Conservation (phyloP, 2,797 vertebrate genomes). For the Gymnocypris eckloni region DNA sequence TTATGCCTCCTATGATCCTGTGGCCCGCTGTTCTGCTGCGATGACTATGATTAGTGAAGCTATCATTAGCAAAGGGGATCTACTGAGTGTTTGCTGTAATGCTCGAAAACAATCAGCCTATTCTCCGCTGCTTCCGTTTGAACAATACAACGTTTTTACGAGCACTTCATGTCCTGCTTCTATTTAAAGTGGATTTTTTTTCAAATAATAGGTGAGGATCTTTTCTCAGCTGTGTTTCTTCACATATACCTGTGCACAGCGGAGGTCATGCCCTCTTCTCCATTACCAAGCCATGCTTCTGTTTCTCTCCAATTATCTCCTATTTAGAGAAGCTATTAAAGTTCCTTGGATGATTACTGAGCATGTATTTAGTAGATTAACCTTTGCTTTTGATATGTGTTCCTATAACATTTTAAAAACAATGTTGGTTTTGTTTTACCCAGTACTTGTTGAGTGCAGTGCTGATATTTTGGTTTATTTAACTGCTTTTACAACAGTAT, state of each 20-base stretch:
- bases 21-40: neutral
- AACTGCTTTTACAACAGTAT: neutral
- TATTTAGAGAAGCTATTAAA: conserved; percentile 18
- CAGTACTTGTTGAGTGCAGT: neutral
- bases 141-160: conserved; percentile 35
- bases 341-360: conserved; percentile 18
- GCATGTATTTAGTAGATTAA: conserved; percentile 32
- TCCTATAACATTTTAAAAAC: conserved; percentile 2
- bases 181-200: conserved; percentile 15
- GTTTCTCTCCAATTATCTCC: conserved; percentile 33
- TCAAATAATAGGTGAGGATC: conserved; percentile 7
- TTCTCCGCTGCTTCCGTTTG: conserved; percentile 14
- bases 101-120: conserved; percentile 42
- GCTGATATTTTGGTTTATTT: neutral
- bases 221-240: neutral
- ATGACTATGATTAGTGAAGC: conserved; percentile 47
- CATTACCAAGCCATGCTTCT: conserved; percentile 7
- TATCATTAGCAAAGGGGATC: conserved; percentile 46
- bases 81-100: conserved; percentile 26
- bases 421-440: neutral
- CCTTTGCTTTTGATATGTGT: neutral
- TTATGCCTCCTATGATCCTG: conserved; percentile 27
- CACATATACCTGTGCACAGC: neutral
- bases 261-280: conserved; percentile 12
- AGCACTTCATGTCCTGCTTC: neutral